Conservation (phyloP, 2,797 vertebrate species). For the Lutjanus argentimaculatus region DNA sequence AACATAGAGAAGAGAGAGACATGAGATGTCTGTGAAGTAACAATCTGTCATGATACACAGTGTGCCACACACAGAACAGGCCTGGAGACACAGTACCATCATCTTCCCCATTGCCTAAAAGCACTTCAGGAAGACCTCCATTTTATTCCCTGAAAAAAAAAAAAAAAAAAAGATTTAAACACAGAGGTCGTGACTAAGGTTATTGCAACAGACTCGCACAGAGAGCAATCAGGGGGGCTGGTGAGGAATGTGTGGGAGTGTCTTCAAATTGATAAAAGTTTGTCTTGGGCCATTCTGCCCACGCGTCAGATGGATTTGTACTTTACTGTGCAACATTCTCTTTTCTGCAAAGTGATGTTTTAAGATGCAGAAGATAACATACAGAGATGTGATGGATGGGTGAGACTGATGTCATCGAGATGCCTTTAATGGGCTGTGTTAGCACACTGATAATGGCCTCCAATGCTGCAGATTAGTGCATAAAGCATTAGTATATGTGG, state of each 20-base stretch:
- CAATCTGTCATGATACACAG: slow-evolving; percentile 34
- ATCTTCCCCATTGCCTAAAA: slow-evolving; percentile 57
- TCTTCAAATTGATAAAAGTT: slow-evolving; percentile 72
- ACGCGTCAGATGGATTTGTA: slow-evolving; percentile 54
- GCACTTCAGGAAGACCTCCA: slow-evolving; percentile 55
- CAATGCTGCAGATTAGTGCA: slow-evolving; percentile 21
- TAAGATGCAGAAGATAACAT: slow-evolving; percentile 65
- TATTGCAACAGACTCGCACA: slow-evolving; percentile 62
- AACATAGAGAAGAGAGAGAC: slow-evolving; percentile 26
- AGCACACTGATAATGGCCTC: slow-evolving; percentile 37
- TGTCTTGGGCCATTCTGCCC: slow-evolving; percentile 56
- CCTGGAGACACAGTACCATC: slow-evolving; percentile 46
- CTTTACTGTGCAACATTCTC: slow-evolving; percentile 30
- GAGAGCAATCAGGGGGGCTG: slow-evolving; percentile 38
- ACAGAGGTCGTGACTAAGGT: slow-evolving; percentile 51
- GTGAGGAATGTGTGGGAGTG: slow-evolving; percentile 79
- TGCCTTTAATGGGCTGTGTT: slow-evolving; percentile 41
- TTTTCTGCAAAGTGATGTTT: slow-evolving; percentile 58
- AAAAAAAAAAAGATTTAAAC: slow-evolving; percentile 62
- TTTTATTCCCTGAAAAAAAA: slow-evolving; percentile 36
- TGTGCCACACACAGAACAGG: slow-evolving; percentile 61
- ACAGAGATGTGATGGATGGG: slow-evolving; percentile 28
- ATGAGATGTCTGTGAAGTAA: slow-evolving; percentile 36
- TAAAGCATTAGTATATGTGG: slow-evolving; percentile 10
- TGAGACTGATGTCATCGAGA: slow-evolving; percentile 48